phyloP scores from a whole-genome alignment of 1,140 invertebrate genomes.

The Forficula auricularia region DNA sequence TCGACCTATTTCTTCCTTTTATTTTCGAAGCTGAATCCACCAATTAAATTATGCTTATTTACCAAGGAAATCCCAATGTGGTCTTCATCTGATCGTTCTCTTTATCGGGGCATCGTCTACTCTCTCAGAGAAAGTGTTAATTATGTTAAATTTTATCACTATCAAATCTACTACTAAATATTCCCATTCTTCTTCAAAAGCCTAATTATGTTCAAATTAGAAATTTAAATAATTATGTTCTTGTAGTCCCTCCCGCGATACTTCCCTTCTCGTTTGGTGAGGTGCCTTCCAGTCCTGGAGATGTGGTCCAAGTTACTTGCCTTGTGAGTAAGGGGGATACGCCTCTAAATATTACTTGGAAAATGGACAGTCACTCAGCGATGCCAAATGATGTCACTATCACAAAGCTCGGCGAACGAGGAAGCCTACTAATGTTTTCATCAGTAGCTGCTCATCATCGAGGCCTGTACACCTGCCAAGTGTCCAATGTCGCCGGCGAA shows the following conservation, averaged over 20 bases:
- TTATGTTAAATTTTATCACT: constrained; percentile 38
- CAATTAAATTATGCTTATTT: not conserved
- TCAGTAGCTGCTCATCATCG: too few relatives aligned
- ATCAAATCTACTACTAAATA: constrained; percentile 25
- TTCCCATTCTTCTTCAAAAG: constrained; percentile 1
- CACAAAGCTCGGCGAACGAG: too few relatives aligned
- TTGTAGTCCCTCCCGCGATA: constrained; percentile 30
- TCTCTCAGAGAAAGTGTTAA: constrained; percentile 25
- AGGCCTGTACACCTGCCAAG: too few relatives aligned
- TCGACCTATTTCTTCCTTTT: too few relatives aligned
- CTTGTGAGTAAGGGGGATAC: constrained; percentile 28
- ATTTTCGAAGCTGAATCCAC: constrained; percentile 8
- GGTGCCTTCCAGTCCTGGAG: constrained; percentile 24
- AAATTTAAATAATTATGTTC: not conserved
- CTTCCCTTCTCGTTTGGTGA: constrained; percentile 25
- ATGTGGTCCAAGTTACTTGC: constrained; percentile 31
- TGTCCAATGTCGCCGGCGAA: too few relatives aligned
- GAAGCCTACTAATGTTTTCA: too few relatives aligned
- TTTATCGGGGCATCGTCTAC: too few relatives aligned
- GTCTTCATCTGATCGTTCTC: constrained; percentile 23
- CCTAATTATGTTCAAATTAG: constrained; percentile 5
- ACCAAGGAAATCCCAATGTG: too few relatives aligned
- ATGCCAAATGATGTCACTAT: too few relatives aligned
- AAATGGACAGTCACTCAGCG: too few relatives aligned
- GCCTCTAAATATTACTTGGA: constrained; percentile 21